Evolutionary conservation across 1,140 invertebrate genomes (phyloP).

Genomic region (Trichomalopsis sarcophagae): DNA sequence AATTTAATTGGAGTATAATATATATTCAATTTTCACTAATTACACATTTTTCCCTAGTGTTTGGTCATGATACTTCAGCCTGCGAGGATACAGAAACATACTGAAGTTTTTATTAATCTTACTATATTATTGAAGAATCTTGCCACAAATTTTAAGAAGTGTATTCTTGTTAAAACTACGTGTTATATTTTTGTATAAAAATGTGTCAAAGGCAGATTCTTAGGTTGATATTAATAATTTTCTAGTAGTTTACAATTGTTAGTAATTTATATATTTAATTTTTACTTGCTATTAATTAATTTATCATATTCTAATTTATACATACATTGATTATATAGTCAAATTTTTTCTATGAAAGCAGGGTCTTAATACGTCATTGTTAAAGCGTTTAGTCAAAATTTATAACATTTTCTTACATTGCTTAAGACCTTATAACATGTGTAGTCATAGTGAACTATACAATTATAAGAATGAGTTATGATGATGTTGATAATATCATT

Average conservation of each 20-base stretch:
- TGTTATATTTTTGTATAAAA: slow-evolving; percentile 56
- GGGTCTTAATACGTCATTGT: not conserved
- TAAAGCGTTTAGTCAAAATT: slow-evolving; percentile 4
- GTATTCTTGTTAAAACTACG: slow-evolving; percentile 51
- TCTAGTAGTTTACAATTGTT: slow-evolving; percentile 34
- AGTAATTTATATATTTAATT: slow-evolving; percentile 34
- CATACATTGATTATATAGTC: not conserved
- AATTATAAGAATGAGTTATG: not conserved
- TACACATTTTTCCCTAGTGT: slow-evolving; percentile 77
- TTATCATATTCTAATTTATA: slow-evolving; percentile 34
- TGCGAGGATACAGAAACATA: slow-evolving; percentile 90
- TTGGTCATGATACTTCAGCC: slow-evolving; percentile 86
- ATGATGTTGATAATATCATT: not conserved
- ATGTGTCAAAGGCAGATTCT: slow-evolving; percentile 11
- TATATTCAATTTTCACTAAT: slow-evolving; percentile 49
- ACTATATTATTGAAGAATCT: slow-evolving; percentile 23
- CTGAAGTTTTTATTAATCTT: slow-evolving; percentile 70
- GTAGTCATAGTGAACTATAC: not conserved
- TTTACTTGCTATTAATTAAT: slow-evolving; percentile 37
- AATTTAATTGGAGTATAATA: slow-evolving; percentile 53
- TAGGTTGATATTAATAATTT: not conserved
- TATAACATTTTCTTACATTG: not conserved
- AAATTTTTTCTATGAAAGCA: slow-evolving; percentile 25
- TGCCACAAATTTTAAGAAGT: slow-evolving; percentile 47
- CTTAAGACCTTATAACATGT: not conserved